phyloP scores from a whole-genome alignment of 2,797 vertebrate species.

The Ibycter americanus region DNA sequence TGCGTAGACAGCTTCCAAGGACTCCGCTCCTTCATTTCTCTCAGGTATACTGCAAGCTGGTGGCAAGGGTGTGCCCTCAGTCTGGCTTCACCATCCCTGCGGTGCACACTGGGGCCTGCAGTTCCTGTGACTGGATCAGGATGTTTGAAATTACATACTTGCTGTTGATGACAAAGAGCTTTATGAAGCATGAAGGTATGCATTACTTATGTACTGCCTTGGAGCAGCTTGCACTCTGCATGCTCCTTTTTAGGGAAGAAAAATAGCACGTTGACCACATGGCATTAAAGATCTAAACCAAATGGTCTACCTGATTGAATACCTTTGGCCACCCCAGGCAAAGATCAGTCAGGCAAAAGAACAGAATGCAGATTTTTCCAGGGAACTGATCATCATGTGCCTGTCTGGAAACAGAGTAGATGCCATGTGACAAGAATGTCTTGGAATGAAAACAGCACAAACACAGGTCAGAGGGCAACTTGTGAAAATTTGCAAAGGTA shows the following conservation, averaged over 20 bases:
- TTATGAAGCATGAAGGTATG: background rate
- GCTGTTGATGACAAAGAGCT: background rate
- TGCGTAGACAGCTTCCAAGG: background rate
- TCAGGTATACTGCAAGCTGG: no score
- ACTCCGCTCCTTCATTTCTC: background rate
- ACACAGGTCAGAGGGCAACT: background rate
- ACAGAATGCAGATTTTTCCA: background rate
- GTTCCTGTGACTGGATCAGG: background rate
- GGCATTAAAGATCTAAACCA: background rate
- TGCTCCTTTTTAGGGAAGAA: background rate
- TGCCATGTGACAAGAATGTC: fast-evolving
- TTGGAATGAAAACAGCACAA: background rate
- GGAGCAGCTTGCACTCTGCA: background rate
- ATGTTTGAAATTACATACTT: background rate
- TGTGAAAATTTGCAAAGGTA: background rate
- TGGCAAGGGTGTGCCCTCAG: background rate
- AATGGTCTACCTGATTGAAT: background rate
- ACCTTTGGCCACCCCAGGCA: background rate
- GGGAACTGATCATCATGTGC: background rate
- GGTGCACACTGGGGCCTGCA: background rate
- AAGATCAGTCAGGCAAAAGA: background rate
- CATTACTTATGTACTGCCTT: background rate
- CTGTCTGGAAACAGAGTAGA: background rate
- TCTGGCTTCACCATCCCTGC: background rate
- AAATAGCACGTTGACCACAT: background rate